phyloP scores from a whole-genome alignment of 1,140 invertebrate species.

The Aphelinus certus region DNA sequence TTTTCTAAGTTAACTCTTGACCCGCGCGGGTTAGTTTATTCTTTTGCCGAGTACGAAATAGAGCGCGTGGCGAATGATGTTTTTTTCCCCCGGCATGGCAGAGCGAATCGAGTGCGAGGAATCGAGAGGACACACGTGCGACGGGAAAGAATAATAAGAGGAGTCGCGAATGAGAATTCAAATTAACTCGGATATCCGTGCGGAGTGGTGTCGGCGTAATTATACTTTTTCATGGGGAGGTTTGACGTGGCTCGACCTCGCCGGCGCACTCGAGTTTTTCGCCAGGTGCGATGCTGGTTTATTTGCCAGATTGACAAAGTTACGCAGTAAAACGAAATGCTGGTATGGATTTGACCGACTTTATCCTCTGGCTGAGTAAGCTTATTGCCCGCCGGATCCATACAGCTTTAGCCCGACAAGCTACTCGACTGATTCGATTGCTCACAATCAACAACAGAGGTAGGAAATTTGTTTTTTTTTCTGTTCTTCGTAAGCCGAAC shows the following conservation, averaged over 20 bases:
- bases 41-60: not conserved
- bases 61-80: not conserved
- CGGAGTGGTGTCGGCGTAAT: not conserved
- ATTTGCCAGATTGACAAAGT: too few relatives aligned
- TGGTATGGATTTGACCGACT: too few relatives aligned
- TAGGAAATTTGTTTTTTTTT: too few relatives aligned
- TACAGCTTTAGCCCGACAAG: too few relatives aligned
- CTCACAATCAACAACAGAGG: too few relatives aligned
- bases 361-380: too few relatives aligned
- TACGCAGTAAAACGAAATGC: too few relatives aligned
- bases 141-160: not conserved
- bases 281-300: too few relatives aligned
- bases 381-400: too few relatives aligned
- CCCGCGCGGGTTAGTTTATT: not conserved
- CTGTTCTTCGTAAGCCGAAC: too few relatives aligned
- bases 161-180: constrained; percentile 3
- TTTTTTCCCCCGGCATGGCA: not conserved
- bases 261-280: too few relatives aligned
- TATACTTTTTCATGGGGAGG: not conserved
- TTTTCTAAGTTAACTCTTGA: constrained; percentile 20
- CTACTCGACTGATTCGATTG: too few relatives aligned
- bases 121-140: not conserved
- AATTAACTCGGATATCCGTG: not conserved
- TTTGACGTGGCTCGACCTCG: not conserved
- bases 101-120: not conserved